phyloP scores from a whole-genome alignment of 2,888 invertebrate species.

The Ctenicera cuprea region DNA sequence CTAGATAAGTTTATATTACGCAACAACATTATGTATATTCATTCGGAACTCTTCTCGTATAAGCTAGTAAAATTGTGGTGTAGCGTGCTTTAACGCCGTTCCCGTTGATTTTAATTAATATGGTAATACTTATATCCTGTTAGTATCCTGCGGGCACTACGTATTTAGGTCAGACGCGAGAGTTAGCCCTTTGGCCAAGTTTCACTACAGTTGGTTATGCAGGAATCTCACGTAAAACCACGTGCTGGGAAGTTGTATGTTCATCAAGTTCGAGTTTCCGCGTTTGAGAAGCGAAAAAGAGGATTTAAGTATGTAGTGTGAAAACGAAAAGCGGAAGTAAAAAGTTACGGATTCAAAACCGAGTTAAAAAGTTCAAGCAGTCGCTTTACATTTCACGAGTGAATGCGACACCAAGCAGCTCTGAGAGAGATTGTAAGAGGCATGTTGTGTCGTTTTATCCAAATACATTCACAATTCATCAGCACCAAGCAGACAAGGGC shows the following conservation, averaged over 20 bases:
- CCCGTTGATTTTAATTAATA: conserved; percentile 3
- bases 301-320: conserved; percentile 32
- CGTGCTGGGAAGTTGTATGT: background rate
- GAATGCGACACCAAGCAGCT: conserved; percentile 40
- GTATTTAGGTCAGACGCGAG: background rate
- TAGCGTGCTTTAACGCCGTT: background rate
- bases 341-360: conserved; percentile 39
- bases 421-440: conserved; percentile 42
- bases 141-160: background rate
- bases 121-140: conserved; percentile 6
- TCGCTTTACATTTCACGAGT: conserved; percentile 42
- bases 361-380: conserved; percentile 38
- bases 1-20: too few species aligned
- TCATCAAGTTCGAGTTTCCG: conserved; percentile 7
- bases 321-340: conserved; percentile 34
- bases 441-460: conserved; percentile 48
- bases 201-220: background rate
- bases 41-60: too few species aligned
- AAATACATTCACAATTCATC: conserved; percentile 49
- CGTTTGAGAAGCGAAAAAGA: conserved; percentile 18
- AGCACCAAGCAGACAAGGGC: conserved; percentile 43
- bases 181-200: conserved; percentile 10
- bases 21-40: too few species aligned
- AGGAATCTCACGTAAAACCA: background rate
- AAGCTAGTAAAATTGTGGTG: too few species aligned